Evolutionary conservation across 2,113 vertebrate genomes (phyloP), one percentile per base, ranked within the genome.

Genomic region (Catharus minimus): DNA sequence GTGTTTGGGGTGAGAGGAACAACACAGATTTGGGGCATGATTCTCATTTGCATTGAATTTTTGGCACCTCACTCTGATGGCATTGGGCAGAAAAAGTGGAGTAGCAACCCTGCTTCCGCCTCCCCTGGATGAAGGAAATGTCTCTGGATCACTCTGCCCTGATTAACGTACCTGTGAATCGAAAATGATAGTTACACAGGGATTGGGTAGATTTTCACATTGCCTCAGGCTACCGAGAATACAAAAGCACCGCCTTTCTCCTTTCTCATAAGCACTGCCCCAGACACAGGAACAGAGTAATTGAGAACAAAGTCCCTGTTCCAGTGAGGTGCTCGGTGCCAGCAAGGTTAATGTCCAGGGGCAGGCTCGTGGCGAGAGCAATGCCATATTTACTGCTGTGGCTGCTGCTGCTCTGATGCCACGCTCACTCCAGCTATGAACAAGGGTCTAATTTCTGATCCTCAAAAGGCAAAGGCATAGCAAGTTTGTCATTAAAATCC

Each of bases 301-400:
- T 36, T 66, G 92, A 94, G 93, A 93, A 82, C 90, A 82, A 94
- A 95, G 90, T 93, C 90, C 90, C 76, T 2, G 5, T 33, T 92
- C 22, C 80, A 71, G 91, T 2, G 53, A 52, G 66, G 93, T 53
- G 68, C 53, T 83, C 53, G 1, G 67, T 71, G 94, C 83, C 81
- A 80, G 92, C 41, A 7, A 82, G 93, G 94, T 89, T 94, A 93
- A 95, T 46, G 89, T 95, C 89, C 88, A 86, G 89, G 57, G 95
- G 44, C 93, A 90, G 64, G 66, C 81, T 72, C 0, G 11, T 16
- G 86, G 80, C 1, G 0, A 79, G 66, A 72, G 88, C 62, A 32
- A 10, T 33, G 86, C 83, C 58, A 20, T 1, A 26, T 73, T 89
- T 72, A 23, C 83, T 27, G 69, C 49, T 3, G 0, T 0, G 33